A percentile compares a stretch with the other conserved stretches of the same genome.
These are phyloP conservation scores for Thymelicus lineola DNA, from an alignment of 2,888 invertebrate genomes.

Conservation along the genomic window DNA sequence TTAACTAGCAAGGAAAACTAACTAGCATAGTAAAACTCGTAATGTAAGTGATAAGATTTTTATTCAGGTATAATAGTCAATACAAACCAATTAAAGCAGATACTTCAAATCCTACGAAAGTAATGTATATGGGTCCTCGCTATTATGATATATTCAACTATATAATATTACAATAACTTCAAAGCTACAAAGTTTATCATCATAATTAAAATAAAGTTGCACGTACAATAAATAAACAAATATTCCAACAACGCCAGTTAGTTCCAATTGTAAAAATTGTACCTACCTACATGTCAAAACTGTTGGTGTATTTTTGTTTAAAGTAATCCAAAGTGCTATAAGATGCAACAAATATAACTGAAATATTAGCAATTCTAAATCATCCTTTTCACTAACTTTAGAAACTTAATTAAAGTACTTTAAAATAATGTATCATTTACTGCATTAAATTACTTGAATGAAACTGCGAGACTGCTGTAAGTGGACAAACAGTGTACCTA, in stretches of 20 bases:
- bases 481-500: too few relatives aligned
- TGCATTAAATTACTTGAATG: too few relatives aligned
- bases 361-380: neutral
- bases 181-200: slow-evolving; percentile 27
- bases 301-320: neutral
- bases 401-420: too few relatives aligned
- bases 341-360: neutral
- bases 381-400: neutral
- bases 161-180: slow-evolving; percentile 24
- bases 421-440: too few relatives aligned
- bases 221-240: slow-evolving; percentile 9
- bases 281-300: neutral
- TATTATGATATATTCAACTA: slow-evolving; percentile 19
- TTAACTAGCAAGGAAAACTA: too few relatives aligned
- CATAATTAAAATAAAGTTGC: slow-evolving; percentile 15
- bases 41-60: slow-evolving; percentile 21
- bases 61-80: slow-evolving; percentile 29
- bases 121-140: slow-evolving; percentile 13
- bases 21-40: neutral
- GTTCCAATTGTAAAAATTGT: neutral
- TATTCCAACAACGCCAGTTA: neutral
- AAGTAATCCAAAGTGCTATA: neutral
- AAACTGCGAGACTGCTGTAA: too few relatives aligned
- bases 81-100: slow-evolving; percentile 36
- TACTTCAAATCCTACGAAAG: slow-evolving; percentile 26